Evolutionary conservation across 2,797 vertebrate species (phyloP), one percentile per base, ranked within the genome.

Genomic region (Centropyge bicolor): DNA sequence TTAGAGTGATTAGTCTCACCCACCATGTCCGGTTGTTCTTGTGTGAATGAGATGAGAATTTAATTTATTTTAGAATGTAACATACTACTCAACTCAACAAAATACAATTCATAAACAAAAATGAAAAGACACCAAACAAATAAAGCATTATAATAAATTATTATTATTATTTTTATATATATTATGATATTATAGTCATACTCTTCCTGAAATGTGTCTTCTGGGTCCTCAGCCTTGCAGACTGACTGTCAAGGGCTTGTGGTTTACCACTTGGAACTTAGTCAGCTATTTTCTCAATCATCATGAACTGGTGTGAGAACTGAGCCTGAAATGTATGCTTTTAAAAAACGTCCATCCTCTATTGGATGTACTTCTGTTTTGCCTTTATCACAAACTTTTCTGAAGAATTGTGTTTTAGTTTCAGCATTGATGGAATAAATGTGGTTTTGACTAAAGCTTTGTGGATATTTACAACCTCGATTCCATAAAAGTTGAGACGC

Each of bases 181-280:
- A n/a, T n/a, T n/a, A n/a, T n/a, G n/a, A n/a, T n/a, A n/a, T n/a
- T n/a, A n/a, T n/a, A n/a, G n/a, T n/a, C n/a, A n/a, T n/a, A n/a
- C 4, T 35, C 16, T 55, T 27, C 36, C 24, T 31, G 22, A 59
- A 13, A 17, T 52, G 14, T 61, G 24, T 51, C 27, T 3, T 40
- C 10, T 24, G 14, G 17, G 43, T 17, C 2, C 10, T 40, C 48
- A 2, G 1, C 10, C 5, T 16, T 8, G 17, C n/a, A n/a, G n/a
- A 22, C 36, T 41, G 16, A 4, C 35, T 52, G 3, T 51, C 20
- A 57, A 62, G 22, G 20, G n/a, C 45, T 71, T 67, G 14, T 60
- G 17, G 62, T 71, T 76, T 13, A n/a, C 46, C 19, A 24, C 48
- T 62, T 27, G 36, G 22, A 70, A 31, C 56, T 54, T 41, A 13